Evolutionary conservation across 2,113 vertebrate species (phyloP).

Genomic region (Cynoglossus semilaevis): DNA sequence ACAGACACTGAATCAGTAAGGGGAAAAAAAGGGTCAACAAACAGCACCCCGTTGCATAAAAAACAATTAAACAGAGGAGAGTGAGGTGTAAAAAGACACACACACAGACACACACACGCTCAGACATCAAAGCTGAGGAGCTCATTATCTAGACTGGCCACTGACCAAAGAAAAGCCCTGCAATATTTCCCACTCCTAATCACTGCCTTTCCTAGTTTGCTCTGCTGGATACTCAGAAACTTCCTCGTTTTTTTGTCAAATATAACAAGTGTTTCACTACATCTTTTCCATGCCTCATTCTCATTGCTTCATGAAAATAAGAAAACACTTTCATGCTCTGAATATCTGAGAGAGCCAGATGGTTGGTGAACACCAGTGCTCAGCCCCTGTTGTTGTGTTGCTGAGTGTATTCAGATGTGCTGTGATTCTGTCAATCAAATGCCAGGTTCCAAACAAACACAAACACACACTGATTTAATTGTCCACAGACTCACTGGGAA

Average conservation of each 20-base stretch:
- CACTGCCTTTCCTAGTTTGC: conserved; percentile 4
- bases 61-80: conserved; percentile 32
- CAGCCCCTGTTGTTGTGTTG: conserved; percentile 11
- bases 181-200: conserved; percentile 11
- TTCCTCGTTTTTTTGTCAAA: conserved; percentile 8
- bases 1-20: not conserved
- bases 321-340: conserved; percentile 26
- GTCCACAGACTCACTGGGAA: not conserved
- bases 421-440: conserved; percentile 47
- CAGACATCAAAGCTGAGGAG: conserved; percentile 47
- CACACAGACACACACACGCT: conserved; percentile 14
- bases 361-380: conserved; percentile 5
- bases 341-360: conserved; percentile 41
- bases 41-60: conserved; percentile 1
- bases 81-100: conserved; percentile 22
- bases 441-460: conserved; percentile 1
- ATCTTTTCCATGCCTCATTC: conserved; percentile 17
- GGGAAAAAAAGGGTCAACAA: not conserved
- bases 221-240: conserved; percentile 1
- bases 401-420: conserved; percentile 48
- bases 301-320: conserved; percentile 17
- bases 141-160: conserved; percentile 43
- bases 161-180: conserved; percentile 23
- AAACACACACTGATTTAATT: not conserved
- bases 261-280: not conserved